phyloP scores from a whole-genome alignment of 2,113 vertebrate genomes.

The Menura novaehollandiae region DNA sequence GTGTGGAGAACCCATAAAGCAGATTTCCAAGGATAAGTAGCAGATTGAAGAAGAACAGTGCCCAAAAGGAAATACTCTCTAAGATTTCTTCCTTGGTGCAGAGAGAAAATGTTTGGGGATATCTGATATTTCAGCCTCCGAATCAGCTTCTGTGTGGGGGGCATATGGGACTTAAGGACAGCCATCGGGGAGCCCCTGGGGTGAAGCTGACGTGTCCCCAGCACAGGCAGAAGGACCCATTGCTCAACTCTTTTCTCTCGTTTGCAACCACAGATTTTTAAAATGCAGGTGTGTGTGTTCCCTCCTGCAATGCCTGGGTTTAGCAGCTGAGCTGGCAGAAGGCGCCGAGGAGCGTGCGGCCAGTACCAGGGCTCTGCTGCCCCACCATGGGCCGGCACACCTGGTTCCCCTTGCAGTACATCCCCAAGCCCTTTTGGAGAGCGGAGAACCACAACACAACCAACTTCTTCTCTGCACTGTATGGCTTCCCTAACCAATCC shows the following conservation, averaged over 20 bases:
- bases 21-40: not conserved
- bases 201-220: not conserved
- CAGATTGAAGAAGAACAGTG: not conserved
- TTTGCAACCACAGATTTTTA: not conserved
- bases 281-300: not conserved
- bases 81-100: not conserved
- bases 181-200: not conserved
- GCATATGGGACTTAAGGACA: not conserved
- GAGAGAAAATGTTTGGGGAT: not conserved
- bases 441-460: not conserved
- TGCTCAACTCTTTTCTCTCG: not conserved
- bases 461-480: slow-evolving; percentile 47
- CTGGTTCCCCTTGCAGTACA: slow-evolving; percentile 54
- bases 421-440: slow-evolving; percentile 50
- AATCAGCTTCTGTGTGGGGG: not conserved
- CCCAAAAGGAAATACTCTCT: not conserved
- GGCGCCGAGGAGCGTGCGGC: not conserved
- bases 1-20: not conserved
- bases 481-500: slow-evolving; percentile 51
- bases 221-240: not conserved
- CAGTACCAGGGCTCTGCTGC: not conserved
- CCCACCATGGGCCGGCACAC: slow-evolving; percentile 31
- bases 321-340: not conserved
- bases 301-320: not conserved
- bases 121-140: not conserved